Evolutionary conservation across 2,113 vertebrate genomes (phyloP).

Genomic region (Prolemur simus): DNA sequence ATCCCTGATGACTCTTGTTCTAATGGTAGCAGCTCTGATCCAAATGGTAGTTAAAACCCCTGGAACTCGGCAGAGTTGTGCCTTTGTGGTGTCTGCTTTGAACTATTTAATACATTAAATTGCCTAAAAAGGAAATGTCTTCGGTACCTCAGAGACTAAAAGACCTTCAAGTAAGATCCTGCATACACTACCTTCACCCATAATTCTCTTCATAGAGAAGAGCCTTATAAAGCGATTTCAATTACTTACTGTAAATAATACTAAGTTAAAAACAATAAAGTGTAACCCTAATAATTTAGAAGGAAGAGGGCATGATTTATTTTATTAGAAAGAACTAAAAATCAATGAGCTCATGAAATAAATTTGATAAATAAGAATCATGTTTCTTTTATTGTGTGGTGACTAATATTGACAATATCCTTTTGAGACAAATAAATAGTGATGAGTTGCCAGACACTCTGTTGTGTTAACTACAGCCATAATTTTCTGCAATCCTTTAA

Average conservation of each 20-base stretch:
- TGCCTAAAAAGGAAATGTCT: background rate
- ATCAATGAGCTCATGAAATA: background rate
- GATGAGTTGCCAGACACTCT: background rate
- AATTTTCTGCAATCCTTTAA: background rate
- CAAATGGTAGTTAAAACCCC: background rate
- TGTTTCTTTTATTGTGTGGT: background rate
- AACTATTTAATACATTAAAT: background rate
- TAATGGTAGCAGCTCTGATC: background rate
- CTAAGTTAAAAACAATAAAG: background rate
- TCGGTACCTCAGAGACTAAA: background rate
- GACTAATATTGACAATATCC: conserved; percentile 34
- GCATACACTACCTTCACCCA: background rate
- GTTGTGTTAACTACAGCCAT: background rate
- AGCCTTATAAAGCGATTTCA: background rate
- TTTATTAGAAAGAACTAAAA: background rate
- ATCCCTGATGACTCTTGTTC: background rate
- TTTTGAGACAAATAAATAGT: background rate
- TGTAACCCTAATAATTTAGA: background rate
- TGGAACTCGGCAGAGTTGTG: background rate
- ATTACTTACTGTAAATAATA: background rate
- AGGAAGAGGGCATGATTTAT: background rate
- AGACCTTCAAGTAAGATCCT: background rate
- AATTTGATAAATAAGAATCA: conserved; percentile 9
- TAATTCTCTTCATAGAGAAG: background rate
- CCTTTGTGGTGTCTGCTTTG: background rate